Evolutionary conservation across 2,888 invertebrate genomes (phyloP).

Genomic region (Phlogophora meticulosa): DNA sequence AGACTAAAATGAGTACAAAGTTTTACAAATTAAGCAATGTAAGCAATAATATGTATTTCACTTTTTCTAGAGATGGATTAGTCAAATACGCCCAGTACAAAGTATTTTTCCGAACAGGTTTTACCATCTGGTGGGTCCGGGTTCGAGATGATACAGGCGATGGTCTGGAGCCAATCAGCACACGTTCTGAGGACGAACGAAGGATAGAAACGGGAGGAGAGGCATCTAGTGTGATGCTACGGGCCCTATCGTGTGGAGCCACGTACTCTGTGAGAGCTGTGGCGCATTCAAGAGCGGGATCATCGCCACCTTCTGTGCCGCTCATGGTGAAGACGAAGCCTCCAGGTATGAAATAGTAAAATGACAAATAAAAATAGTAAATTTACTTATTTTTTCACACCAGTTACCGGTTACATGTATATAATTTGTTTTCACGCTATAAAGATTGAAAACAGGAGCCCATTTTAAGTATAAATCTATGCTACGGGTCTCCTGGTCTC

Average conservation of each 20-base stretch:
- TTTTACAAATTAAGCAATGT: too few relatives aligned
- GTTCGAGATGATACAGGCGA: slow-evolving; percentile 84
- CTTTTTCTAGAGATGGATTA: too few relatives aligned
- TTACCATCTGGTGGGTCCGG: slow-evolving; percentile 86
- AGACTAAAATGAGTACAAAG: too few relatives aligned
- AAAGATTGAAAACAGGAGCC: too few relatives aligned
- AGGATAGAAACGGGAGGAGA: slow-evolving; percentile 85
- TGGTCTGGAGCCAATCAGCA: slow-evolving; percentile 74
- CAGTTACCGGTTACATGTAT: too few relatives aligned
- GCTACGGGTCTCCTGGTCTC: too few relatives aligned
- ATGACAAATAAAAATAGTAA: too few relatives aligned
- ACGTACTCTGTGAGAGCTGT: slow-evolving; percentile 85
- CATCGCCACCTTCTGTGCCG: slow-evolving; percentile 82
- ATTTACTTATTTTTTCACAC: too few relatives aligned
- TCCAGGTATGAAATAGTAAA: slow-evolving; percentile 81
- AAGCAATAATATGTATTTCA: too few relatives aligned
- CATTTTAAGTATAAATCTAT: too few relatives aligned
- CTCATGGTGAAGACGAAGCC: slow-evolving; percentile 86
- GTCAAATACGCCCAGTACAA: too few relatives aligned
- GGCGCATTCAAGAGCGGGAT: slow-evolving; percentile 85
- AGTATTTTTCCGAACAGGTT: slow-evolving; percentile 71
- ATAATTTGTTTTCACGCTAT: too few relatives aligned
- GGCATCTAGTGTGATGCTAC: slow-evolving; percentile 78
- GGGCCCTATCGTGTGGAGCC: slow-evolving; percentile 85
- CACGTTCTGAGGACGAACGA: slow-evolving; percentile 82